Base-by-base conservation (phyloP, 2,797 vertebrate species). In the Holocentrus rufus region DNA sequence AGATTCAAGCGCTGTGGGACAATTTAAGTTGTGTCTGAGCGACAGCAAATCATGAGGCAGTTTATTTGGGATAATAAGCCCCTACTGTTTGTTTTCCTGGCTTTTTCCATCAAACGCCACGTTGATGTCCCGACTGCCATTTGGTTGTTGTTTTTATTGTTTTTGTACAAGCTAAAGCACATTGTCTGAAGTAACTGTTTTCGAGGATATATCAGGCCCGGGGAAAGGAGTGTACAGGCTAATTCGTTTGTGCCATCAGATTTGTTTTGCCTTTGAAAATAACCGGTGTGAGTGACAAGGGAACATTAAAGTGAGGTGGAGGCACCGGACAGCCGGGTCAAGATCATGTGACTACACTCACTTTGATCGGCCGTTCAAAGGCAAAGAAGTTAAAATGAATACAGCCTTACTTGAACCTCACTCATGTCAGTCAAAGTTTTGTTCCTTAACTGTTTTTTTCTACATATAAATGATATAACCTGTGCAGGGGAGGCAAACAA, bases 201-300 rank as follows among this genome's bases (percentile, higher is more conserved):
- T 54, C 63, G 66, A 58, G 65, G 77, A 69, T 57, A 84, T 22
- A 7, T 42, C 23, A 18, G 44, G 72, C 36, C 50, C 25, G 2
- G 25, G 72, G 31, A 79, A 80, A 67, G 39, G 68, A 72, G 39
- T 20, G 5, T 42, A 52, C 20, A 44, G 55, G 69, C 53, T 77
- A 36, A 84, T 25, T 54, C 0, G 47, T 57, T 62, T 83, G 67
- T 58, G 36, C 36, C 60, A 61, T 62, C 54, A 69, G 78, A 20
- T 83, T 85, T 82, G 72, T 85, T 82, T 77, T 82, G 59, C 30
- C 1, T 42, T 66, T 82, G 52, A 44, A 86, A 85, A 89, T 82
- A 82, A 67, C 4, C 22, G 0, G 5, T 53, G 69, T 59, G 82
- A 57, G 69, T 54, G 7, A 74, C 23, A 0, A 8, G 0, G 63